Percentiles rank a stretch among this genome's conserved stretches.
These are phyloP conservation scores for Trinorchestia longiramus DNA, from an alignment of 1,140 invertebrate species.

Conservation along the genomic window DNA sequence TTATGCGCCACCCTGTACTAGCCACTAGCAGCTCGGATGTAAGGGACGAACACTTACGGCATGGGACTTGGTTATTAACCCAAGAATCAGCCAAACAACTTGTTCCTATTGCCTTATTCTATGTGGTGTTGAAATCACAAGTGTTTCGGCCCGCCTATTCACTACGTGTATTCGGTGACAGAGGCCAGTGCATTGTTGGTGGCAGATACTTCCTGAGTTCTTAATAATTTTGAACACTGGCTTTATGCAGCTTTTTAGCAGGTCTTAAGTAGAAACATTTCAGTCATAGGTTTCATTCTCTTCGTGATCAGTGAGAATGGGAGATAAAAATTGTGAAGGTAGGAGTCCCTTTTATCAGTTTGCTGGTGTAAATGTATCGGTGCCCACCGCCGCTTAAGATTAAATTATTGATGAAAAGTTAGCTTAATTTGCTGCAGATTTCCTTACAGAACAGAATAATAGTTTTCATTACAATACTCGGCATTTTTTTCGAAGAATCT, in stretches of 20 bases:
- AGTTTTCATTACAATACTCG: background rate
- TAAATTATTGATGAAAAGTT: background rate
- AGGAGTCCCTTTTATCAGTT: too few relatives aligned
- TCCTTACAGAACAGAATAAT: background rate
- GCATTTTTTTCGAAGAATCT: background rate
- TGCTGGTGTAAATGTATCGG: too few relatives aligned
- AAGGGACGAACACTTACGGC: too few relatives aligned
- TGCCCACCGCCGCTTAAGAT: background rate
- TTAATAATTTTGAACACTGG: background rate
- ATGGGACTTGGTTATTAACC: too few relatives aligned
- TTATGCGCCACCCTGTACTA: too few relatives aligned
- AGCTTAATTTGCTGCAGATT: background rate
- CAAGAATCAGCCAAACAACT: too few relatives aligned
- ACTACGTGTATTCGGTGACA: background rate
- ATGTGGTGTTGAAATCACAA: constrained; percentile 1
- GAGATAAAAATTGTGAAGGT: background rate
- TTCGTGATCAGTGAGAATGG: too few relatives aligned
- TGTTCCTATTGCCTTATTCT: too few relatives aligned
- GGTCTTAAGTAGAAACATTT: background rate
- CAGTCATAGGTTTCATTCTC: too few relatives aligned
- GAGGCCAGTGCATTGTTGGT: background rate
- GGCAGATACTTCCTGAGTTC: background rate
- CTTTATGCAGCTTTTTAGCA: background rate
- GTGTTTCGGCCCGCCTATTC: background rate
- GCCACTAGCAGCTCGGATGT: background rate